Evolutionary conservation across 2,797 vertebrate species (phyloP), one percentile per base, ranked within the genome.

Genomic region (Enteromius treurensis): DNA sequence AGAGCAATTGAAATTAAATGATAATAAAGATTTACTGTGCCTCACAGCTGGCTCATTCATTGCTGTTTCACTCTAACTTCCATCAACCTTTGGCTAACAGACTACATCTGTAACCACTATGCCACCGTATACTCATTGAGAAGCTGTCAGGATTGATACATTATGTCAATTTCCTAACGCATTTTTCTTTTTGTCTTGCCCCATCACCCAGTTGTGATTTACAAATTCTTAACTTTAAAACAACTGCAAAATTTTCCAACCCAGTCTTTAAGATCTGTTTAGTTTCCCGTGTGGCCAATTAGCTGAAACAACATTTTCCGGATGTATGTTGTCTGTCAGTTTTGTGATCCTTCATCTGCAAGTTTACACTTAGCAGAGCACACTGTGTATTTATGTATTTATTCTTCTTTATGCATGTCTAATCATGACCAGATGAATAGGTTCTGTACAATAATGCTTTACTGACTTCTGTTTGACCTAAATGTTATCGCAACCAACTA

Each of bases 301-400:
- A 1, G 49, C 86, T 88, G 87, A 90, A 88, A 74, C 86, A 90
- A 89, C 84, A 80, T 34, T 87, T 90, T 86, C 89, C 90, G 90
- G 89, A 92, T 92, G 91, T 90, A 87, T 89, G 87, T 87, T 82
- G 90, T 84, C 81, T 90, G 90, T 91, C 86, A 84, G 85, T 58
- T 68, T 78, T 62, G 74, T 11, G 8, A 51, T 62, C 13, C 21
- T 71, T 51, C 75, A 55, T 77, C 34, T 45, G 73, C 90, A 89
- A 89, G 89, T 71, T 65, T 67, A 69, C 51, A 40, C 69, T 40
- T 69, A 58, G 67, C 51, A 76, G 49, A 76, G 51, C 51, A 23
- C 51, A 58, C 73, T 45, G 47, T 79, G 62, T 87, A 86, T 88
- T 85, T 80, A 77, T 79, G 23, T 42, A 88, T 89, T 51, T 90